Evolutionary conservation across 2,113 vertebrate species (phyloP), one percentile per base, ranked within the genome.

Genomic region (Tragelaphus scriptus): DNA sequence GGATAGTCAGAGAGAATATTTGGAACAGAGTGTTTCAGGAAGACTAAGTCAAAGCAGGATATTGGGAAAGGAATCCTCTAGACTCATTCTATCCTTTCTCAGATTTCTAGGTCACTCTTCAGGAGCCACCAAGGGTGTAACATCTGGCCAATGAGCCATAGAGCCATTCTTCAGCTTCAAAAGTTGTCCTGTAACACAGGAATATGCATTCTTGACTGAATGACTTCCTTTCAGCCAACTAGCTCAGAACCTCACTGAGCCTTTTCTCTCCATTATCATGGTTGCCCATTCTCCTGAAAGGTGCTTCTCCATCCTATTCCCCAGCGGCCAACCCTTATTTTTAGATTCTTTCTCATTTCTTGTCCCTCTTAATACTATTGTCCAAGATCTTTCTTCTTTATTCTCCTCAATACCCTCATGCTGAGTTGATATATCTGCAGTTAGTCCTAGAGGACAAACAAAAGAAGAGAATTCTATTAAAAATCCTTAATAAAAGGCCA

Each of bases 401-500:
- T 88, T 97, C 30, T 85, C 7, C 8, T 93, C 49, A 26, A 53
- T n/a, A 61, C 4, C 79, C 63, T 9, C 82, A 16, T 51, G 19
- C 30, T 25, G 30, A 84, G 17, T 51, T 88, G 53, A 61, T 84
- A 49, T 19, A 68, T 23, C 53, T 93, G 25, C 58, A 77, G 12
- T 11, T 56, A 26, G 53, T 61, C 44, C 40, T 49, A 89, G 25
- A 86, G 4, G 4, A 77, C 40, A 40, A 77, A 77, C 71, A 44
- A 75, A 94, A 58, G 51, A 81, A 93, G 30, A 30, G 36, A 40
- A 7, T 30, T 26, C 19, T 80, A 93, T 8, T 17, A 77, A 85
- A 95, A 81, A n/a, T 85, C 44, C 91, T 87, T 88, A 88, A 90
- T 21, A 30, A 28, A 98, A 92, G 30, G 68, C 71, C 36, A 85